Conservation (phyloP, 2,797 vertebrate genomes). For the Oryzias dopingdopingensis region DNA sequence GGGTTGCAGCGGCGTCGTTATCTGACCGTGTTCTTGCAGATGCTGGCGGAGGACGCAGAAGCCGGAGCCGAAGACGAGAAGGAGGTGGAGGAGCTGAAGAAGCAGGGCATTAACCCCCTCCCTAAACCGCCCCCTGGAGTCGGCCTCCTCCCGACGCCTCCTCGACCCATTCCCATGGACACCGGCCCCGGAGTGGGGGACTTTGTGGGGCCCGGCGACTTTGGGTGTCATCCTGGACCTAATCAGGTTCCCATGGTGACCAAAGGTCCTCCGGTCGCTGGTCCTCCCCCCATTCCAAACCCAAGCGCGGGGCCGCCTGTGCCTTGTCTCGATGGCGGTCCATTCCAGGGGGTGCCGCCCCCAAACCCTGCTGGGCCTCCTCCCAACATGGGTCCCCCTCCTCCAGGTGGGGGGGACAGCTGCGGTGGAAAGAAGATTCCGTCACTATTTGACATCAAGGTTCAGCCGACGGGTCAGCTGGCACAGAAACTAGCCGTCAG, state of each 20-base stretch:
- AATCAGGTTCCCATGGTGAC: constrained; percentile 52
- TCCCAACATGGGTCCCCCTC: constrained; percentile 78
- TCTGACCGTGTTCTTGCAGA: constrained; percentile 66
- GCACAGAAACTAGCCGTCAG: constrained; percentile 93
- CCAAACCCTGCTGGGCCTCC: constrained; percentile 69
- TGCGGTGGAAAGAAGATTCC: constrained; percentile 86
- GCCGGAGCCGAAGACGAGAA: constrained; percentile 95
- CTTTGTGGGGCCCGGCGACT: constrained; percentile 65
- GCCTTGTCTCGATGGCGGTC: constrained; percentile 62
- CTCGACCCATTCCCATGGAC: constrained; percentile 78
- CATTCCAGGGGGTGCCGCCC: constrained; percentile 65
- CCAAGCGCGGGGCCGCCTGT: constrained; percentile 57
- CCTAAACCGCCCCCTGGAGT: constrained; percentile 94
- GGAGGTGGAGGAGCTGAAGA: constrained; percentile 95
- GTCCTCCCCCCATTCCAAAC: constrained; percentile 56
- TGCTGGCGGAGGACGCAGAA: constrained; percentile 93
- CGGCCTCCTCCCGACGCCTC: constrained; percentile 90
- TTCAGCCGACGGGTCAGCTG: constrained; percentile 91
- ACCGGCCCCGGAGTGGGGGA: constrained; percentile 59
- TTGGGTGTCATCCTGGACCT: constrained; percentile 59
- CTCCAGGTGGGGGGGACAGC: constrained; percentile 50
- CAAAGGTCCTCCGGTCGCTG: constrained; percentile 57
- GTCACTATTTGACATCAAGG: constrained; percentile 93
- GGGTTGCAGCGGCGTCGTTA: not conserved
- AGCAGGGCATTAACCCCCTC: constrained; percentile 94